Percentiles rank a stretch among this genome's conserved stretches.
phyloP scores from a whole-genome alignment of 2,797 vertebrate species.

The Microchirus variegatus region DNA sequence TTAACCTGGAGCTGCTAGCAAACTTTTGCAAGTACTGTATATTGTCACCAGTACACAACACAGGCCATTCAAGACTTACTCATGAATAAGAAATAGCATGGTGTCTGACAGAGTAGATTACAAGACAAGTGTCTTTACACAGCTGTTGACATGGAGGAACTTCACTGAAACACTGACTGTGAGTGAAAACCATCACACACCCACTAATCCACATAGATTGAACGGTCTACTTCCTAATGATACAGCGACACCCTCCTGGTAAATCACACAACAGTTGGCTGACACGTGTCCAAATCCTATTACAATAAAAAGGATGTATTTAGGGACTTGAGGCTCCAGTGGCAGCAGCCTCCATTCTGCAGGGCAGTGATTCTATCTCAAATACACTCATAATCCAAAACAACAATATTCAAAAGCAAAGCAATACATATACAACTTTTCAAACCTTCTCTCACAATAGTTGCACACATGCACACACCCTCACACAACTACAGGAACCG shows the following conservation, averaged over 20 bases:
- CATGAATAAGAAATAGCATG: conserved; percentile 25
- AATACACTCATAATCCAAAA: conserved; percentile 30
- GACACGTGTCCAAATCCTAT: too few species aligned
- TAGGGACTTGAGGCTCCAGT: conserved; percentile 12
- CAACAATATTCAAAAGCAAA: conserved; percentile 18
- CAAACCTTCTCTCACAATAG: neutral
- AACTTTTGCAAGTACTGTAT: too few species aligned
- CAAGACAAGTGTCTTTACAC: neutral
- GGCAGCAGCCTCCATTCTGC: conserved; percentile 30
- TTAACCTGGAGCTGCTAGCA: too few species aligned
- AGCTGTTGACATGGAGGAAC: neutral
- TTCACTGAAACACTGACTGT: conserved; percentile 3
- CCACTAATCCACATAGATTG: conserved; percentile 6
- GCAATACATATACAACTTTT: conserved; percentile 1
- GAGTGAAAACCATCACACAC: conserved; percentile 14
- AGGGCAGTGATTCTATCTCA: conserved; percentile 28
- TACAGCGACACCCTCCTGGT: conserved; percentile 49
- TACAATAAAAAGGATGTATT: too few species aligned
- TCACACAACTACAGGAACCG: conserved; percentile 22
- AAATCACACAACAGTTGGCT: conserved; percentile 48
- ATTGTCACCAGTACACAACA: conserved; percentile 4
- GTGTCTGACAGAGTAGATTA: neutral
- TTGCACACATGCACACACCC: neutral
- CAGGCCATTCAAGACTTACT: conserved; percentile 15
- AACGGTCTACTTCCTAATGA: conserved; percentile 18